A percentile compares a stretch with the other conserved stretches of the same genome.
phyloP scores from a whole-genome alignment of 2,113 vertebrate species.

The Rattus rattus region DNA sequence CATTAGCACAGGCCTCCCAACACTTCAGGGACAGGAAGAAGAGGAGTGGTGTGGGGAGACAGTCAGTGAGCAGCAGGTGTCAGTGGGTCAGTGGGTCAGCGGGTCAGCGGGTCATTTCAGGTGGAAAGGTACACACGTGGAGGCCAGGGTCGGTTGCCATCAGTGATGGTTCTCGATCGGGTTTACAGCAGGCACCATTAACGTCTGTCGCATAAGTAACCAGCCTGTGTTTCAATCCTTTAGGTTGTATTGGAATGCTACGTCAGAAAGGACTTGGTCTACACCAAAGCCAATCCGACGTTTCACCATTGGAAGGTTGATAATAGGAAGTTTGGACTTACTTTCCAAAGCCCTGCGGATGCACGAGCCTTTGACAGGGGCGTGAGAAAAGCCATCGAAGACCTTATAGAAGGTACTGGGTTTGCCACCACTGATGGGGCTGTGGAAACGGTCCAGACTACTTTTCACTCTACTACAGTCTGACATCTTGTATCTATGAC shows the following conservation, averaged over 20 bases:
- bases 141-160: background rate
- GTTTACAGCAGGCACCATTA: background rate
- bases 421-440: background rate
- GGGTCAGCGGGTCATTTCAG: background rate
- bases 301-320: conserved; percentile 99
- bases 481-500: background rate
- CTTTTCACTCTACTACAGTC: background rate
- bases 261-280: conserved; percentile 97
- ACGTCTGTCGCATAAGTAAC: conserved; percentile 65
- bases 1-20: background rate
- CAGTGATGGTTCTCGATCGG: background rate
- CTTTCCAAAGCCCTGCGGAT: conserved; percentile 98
- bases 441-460: background rate
- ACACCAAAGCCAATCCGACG: conserved; percentile 99
- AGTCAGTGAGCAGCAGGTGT: background rate
- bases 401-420: conserved; percentile 96
- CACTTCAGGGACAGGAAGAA: background rate
- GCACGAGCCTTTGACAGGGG: conserved; percentile 98
- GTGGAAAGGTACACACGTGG: background rate
- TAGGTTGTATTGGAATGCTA: conserved; percentile 98
- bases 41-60: background rate
- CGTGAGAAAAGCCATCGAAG: conserved; percentile 98
- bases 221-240: conserved; percentile 71
- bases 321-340: conserved; percentile 96
- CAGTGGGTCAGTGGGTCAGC: background rate